Percentiles rank a stretch among this genome's conserved stretches.
These are phyloP conservation scores for Steinernema khuongi DNA, from an alignment of 1,140 invertebrate species.

Conservation along the genomic window DNA sequence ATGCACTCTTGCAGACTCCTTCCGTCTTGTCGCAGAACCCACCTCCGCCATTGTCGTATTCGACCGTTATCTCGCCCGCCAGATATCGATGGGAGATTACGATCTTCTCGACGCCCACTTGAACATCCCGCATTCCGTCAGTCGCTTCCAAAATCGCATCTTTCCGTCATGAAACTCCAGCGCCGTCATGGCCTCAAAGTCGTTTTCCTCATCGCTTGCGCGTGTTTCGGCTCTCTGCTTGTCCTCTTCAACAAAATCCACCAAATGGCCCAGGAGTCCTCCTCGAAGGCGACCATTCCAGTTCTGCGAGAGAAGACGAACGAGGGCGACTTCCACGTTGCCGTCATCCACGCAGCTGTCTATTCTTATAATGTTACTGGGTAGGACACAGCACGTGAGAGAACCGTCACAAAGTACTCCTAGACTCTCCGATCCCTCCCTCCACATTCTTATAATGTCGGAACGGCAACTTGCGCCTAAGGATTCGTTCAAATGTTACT, in stretches of 20 bases:
- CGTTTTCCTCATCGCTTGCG: constrained; percentile 9
- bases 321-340: neutral
- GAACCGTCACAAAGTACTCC: neutral
- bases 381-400: neutral
- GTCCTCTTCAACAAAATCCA: constrained; percentile 7
- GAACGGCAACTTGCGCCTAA: neutral
- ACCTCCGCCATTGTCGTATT: neutral
- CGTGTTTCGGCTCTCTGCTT: neutral
- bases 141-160: neutral
- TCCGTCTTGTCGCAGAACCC: no score
- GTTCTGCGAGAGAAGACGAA: neutral
- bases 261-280: neutral
- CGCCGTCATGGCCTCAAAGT: constrained; percentile 1
- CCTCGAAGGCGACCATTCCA: neutral
- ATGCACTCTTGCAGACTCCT: no score
- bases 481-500: neutral
- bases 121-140: neutral
- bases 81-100: neutral
- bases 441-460: neutral
- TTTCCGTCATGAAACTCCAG: neutral
- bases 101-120: neutral
- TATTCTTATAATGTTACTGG: neutral
- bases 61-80: neutral
- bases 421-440: neutral
- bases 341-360: neutral